Base-by-base conservation (phyloP, 2,888 invertebrate species). In the Andrena hattorfiana region DNA sequence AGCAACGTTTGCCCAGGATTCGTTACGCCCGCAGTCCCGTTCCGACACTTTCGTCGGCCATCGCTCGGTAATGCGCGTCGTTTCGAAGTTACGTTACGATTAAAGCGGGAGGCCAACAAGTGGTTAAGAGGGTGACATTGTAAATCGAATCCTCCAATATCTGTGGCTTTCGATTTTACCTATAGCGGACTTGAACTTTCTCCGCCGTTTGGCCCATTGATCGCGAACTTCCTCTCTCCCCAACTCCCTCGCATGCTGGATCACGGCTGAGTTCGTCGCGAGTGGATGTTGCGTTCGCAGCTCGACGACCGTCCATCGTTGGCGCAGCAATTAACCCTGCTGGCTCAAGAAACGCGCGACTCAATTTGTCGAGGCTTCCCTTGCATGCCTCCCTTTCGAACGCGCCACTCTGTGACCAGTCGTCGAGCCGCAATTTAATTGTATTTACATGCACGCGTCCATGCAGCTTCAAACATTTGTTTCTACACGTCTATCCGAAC, bases 351-450 rank as follows among this genome's bases (percentile, higher is more conserved):
- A 69, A 75, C 59, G 48, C 56, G 23, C 48, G 62, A 59, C 70
- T 64, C 69, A 32, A 69, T 76, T 69, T 63, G n/a, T 28, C 74
- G 23, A 49, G 63, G 54, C 59, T 69, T 75, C 35, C 69, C 69
- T 35, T 59, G 10, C 20, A 6, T 16, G 8, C 16, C n/a, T 66
- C 30, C 62, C 28, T 60, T 63, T 56, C 62, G n/a, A 62, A 13
- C 28, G 5, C 16, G 8, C 2, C 42, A 42, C 23, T 26, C 49
- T 26, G 13, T 30, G 16, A 56, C 48, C 10, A 10, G 26, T 32
- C 10, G 32, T 66, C 54, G 13, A 2, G 35, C n/a, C 20, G 30
- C 48, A 26, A 54, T 77, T 60, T 73, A 59, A 4, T 73, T 54
- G 23, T 48, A 7, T 35, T 35, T 10, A 4, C 59, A n/a, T 16